These are phyloP conservation scores for Zygothrica quintamaculata DNA, from an alignment of 2,888 invertebrate genomes.

Conservation along the genomic window DNA sequence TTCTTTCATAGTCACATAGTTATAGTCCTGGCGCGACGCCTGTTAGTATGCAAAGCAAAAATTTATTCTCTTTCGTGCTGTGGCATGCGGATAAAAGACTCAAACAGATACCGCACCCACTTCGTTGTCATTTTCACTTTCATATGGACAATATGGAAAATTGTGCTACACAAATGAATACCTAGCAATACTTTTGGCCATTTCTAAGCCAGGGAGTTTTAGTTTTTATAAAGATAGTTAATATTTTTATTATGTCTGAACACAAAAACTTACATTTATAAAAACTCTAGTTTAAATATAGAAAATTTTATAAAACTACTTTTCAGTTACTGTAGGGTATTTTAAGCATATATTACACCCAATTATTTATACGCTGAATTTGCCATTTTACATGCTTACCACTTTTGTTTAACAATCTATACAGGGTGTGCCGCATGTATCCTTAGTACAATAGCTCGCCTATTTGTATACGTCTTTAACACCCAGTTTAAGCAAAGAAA, in stretches of 20 bases:
- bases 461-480: constrained; percentile 38
- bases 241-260: too few relatives aligned
- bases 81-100: constrained; percentile 48
- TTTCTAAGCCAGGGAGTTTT: not conserved
- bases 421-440: constrained; percentile 46
- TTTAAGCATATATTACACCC: not conserved
- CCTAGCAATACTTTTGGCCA: constrained; percentile 47
- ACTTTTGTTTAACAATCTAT: constrained; percentile 31
- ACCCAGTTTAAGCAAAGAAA: constrained; percentile 40
- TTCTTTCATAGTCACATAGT: constrained; percentile 23
- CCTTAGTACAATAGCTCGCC: constrained; percentile 2
- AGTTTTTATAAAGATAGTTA: too few relatives aligned
- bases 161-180: constrained; percentile 43
- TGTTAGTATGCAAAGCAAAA: constrained; percentile 60
- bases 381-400: constrained; percentile 49
- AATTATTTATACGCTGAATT: constrained; percentile 17
- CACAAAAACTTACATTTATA: too few relatives aligned
- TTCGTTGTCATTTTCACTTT: constrained; percentile 67
- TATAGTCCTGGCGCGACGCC: constrained; percentile 26
- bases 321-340: constrained; percentile 17
- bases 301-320: too few relatives aligned
- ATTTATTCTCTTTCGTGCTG: constrained; percentile 63
- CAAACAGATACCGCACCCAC: constrained; percentile 60
- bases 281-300: too few relatives aligned
- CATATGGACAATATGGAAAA: constrained; percentile 26